Conservation (phyloP, 1,140 invertebrate genomes). For the Mactra quadrangularis region DNA sequence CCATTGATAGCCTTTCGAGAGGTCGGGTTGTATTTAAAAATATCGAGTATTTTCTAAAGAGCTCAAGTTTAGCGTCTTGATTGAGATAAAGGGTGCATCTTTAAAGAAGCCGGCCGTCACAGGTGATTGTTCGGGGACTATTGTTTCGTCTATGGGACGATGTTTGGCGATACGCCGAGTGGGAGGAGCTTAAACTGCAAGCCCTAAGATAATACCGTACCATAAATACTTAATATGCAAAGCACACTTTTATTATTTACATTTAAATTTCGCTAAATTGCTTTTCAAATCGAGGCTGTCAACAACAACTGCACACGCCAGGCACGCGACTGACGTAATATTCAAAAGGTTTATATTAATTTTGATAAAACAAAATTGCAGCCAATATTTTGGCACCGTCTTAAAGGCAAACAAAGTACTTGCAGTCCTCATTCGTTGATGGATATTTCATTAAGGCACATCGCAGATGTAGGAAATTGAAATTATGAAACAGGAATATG, state of each 20-base stretch:
- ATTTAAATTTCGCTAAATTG: constrained; percentile 62
- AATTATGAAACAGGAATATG: constrained; percentile 55
- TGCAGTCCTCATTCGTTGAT: constrained; percentile 19
- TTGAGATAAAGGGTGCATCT: constrained; percentile 45
- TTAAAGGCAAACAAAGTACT: constrained; percentile 29
- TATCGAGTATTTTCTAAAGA: constrained; percentile 39
- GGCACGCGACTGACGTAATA: constrained; percentile 58
- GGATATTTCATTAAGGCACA: constrained; percentile 18
- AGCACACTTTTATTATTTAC: constrained; percentile 62
- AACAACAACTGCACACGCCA: constrained; percentile 61
- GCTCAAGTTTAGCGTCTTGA: constrained; percentile 39
- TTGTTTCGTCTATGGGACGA: constrained; percentile 30
- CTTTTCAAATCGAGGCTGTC: constrained; percentile 45
- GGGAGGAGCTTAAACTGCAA: constrained; percentile 63
- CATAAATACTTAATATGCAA: constrained; percentile 63
- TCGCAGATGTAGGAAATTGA: constrained; percentile 12
- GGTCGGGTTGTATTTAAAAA: background rate
- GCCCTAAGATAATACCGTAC: constrained; percentile 55
- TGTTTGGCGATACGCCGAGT: constrained; percentile 46
- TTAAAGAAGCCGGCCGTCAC: constrained; percentile 9
- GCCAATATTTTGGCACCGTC: constrained; percentile 64
- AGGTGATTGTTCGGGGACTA: constrained; percentile 22
- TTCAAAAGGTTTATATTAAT: constrained; percentile 40
- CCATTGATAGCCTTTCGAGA: background rate
- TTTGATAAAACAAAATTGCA: constrained; percentile 50